These are phyloP conservation scores for Zele albiditarsus DNA, from an alignment of 2,888 invertebrate species.

Conservation along the genomic window DNA sequence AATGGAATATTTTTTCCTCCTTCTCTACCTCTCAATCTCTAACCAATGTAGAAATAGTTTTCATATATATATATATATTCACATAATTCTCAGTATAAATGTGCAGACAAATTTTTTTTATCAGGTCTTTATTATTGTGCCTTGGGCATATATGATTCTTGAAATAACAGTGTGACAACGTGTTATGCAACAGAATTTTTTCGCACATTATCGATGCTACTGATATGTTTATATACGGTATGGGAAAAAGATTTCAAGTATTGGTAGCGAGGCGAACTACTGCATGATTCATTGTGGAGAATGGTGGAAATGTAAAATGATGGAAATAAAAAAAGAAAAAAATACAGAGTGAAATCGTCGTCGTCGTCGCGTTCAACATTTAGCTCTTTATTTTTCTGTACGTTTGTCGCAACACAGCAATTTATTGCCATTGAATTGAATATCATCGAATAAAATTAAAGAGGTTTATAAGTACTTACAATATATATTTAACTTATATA, in stretches of 20 bases:
- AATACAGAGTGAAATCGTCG: constrained; percentile 35
- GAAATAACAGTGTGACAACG: constrained; percentile 4
- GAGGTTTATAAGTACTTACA: background rate
- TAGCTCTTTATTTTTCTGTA: constrained; percentile 22
- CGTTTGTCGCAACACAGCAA: constrained; percentile 12
- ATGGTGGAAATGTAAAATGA: constrained; percentile 17
- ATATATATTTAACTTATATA: background rate
- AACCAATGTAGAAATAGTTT: background rate
- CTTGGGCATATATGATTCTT: constrained; percentile 6
- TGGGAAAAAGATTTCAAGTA: constrained; percentile 16
- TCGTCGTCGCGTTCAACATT: constrained; percentile 33
- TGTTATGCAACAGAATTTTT: constrained; percentile 20
- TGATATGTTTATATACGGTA: background rate
- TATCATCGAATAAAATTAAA: constrained; percentile 13
- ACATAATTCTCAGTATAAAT: background rate
- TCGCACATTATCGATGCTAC: constrained; percentile 30
- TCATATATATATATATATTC: too few relatives aligned
- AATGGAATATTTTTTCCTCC: constrained; percentile 11
- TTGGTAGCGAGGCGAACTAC: constrained; percentile 13
- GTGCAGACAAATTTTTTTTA: background rate
- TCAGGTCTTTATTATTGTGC: background rate
- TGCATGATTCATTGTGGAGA: constrained; percentile 41
- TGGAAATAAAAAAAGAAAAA: constrained; percentile 36
- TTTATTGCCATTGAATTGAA: constrained; percentile 9
- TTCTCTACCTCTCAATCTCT: background rate